phyloP scores from a whole-genome alignment of 2,888 invertebrate genomes.

The Platypus cylindrus region DNA sequence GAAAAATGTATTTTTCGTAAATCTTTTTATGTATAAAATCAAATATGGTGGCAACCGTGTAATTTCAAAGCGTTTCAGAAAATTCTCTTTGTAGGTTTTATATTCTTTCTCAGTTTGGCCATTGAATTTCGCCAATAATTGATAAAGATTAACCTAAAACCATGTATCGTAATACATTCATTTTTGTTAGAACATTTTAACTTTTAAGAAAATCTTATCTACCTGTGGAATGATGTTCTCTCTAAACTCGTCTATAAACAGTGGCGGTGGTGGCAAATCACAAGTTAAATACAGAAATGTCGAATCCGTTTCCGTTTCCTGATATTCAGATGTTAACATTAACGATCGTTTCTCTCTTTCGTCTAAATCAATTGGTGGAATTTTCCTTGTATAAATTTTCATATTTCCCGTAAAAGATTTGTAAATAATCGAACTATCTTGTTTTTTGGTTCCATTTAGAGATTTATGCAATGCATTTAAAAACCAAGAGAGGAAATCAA shows the following conservation, averaged over 20 bases:
- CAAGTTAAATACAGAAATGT: slow-evolving; percentile 95
- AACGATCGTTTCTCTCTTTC: slow-evolving; percentile 76
- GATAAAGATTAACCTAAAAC: slow-evolving; percentile 77
- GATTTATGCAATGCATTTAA: slow-evolving; percentile 91
- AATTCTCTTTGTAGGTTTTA: slow-evolving; percentile 98
- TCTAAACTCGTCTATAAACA: slow-evolving; percentile 93
- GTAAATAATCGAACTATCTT: slow-evolving; percentile 83
- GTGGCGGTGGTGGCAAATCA: slow-evolving; percentile 92
- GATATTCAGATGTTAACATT: slow-evolving; percentile 71
- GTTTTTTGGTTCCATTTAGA: slow-evolving; percentile 81
- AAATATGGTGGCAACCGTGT: slow-evolving; percentile 86
- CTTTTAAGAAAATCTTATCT: neutral
- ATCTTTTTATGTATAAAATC: slow-evolving; percentile 92
- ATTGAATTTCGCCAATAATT: slow-evolving; percentile 90
- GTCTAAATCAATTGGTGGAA: slow-evolving; percentile 84
- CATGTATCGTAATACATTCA: neutral
- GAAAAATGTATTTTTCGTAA: slow-evolving; percentile 98
- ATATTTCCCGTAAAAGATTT: slow-evolving; percentile 88
- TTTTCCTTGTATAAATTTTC: slow-evolving; percentile 82
- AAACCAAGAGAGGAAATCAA: slow-evolving; percentile 97
- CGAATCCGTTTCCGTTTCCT: slow-evolving; percentile 74
- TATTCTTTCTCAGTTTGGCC: slow-evolving; percentile 93
- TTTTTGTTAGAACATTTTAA: neutral
- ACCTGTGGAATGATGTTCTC: slow-evolving; percentile 98
- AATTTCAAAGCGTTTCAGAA: slow-evolving; percentile 92